Conservation (phyloP, 2,888 invertebrate species). For the Chalcosyrphus nemorum region DNA sequence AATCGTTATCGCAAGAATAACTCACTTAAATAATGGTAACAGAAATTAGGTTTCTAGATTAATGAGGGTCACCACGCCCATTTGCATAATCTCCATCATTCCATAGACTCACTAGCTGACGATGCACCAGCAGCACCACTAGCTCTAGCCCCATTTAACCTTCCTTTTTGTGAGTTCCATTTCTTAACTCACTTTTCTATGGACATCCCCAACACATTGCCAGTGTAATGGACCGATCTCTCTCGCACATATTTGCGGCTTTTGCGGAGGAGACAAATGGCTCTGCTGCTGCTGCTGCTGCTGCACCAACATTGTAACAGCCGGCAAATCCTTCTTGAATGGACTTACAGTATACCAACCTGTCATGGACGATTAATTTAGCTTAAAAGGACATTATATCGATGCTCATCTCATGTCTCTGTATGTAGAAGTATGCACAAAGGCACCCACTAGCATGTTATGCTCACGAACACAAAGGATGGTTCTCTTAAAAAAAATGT, state of each 20-base stretch:
- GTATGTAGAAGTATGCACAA: background rate
- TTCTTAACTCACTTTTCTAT: constrained; percentile 3
- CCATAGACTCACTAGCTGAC: background rate
- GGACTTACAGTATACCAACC: constrained; percentile 5
- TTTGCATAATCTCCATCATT: constrained; percentile 22
- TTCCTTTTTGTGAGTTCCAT: background rate
- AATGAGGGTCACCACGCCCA: constrained; percentile 4
- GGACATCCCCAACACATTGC: constrained; percentile 7
- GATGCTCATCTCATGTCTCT: background rate
- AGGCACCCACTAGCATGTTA: constrained; percentile 3
- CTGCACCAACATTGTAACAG: too few species aligned
- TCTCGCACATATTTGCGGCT: constrained; percentile 23
- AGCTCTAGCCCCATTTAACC: background rate
- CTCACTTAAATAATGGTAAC: background rate
- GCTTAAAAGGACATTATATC: constrained; percentile 45
- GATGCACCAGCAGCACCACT: background rate
- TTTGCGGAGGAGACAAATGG: constrained; percentile 40
- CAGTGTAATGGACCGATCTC: constrained; percentile 34
- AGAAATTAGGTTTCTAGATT: constrained; percentile 24
- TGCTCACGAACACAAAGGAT: background rate
- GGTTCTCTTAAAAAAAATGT: background rate
- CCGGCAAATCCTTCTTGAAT: background rate
- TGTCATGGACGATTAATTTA: constrained; percentile 53
- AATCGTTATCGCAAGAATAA: background rate
- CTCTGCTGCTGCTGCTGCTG: too few species aligned